Percentiles rank a stretch among this genome's conserved stretches.
Conservation (phyloP, 2,888 invertebrate genomes). For the Lycocerus yunnanus region DNA sequence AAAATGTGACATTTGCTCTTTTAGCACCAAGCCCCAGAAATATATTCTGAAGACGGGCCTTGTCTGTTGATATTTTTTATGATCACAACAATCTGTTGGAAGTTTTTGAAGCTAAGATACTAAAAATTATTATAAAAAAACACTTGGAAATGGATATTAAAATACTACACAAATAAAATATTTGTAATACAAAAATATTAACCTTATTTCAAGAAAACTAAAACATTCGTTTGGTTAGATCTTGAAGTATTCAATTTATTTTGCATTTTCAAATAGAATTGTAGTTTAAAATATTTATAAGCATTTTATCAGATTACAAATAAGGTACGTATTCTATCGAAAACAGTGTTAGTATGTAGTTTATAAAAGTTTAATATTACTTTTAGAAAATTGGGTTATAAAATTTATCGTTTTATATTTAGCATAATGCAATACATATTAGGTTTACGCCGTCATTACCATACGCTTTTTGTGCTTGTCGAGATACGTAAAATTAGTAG, state of each 20-base stretch:
- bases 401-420: neutral
- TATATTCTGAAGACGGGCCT: too few species aligned
- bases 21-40: too few species aligned
- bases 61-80: too few species aligned
- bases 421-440: neutral
- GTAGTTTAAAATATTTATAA: neutral
- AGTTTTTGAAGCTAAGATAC: too few species aligned
- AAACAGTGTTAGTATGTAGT: neutral
- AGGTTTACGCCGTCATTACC: neutral
- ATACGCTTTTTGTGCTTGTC: neutral
- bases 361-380: neutral
- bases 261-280: neutral
- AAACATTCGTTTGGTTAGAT: neutral
- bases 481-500: neutral
- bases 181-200: neutral
- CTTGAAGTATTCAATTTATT: neutral
- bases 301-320: neutral
- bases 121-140: too few species aligned
- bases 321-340: too few species aligned
- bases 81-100: too few species aligned
- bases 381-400: neutral
- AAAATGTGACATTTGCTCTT: too few species aligned
- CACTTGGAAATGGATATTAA: neutral
- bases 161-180: neutral
- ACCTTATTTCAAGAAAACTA: neutral